Base-by-base conservation (phyloP, 1,140 invertebrate genomes). In the Akabosia matsudoensis region DNA sequence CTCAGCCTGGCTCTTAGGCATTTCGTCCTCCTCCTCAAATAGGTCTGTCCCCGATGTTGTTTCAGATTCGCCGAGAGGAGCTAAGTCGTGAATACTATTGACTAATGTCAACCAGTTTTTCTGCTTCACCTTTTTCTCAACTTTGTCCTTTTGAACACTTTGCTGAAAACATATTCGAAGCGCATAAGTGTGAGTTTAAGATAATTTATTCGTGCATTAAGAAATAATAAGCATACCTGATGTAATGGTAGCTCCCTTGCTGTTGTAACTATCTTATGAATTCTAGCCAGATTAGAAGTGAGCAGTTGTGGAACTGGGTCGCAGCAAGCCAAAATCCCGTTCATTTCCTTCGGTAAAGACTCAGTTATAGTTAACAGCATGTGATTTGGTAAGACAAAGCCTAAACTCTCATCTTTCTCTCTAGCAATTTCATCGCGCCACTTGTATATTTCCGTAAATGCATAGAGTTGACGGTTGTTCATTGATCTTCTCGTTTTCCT, bases 381-480 rank as follows among this genome's bases (percentile, higher is more conserved):
- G 83, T 98, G 95, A 85, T 97, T 97, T 0, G 97, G 96, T 74
- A 99, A 85, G 33, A 99, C 91, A 84, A 95, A 99, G 24, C 92
- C 92, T 83, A 76, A 78, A 80, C 96, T 97, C 84, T 99, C 97
- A 85, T 99, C 97, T 83, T 97, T 90, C 54, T 88, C 82, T 54
- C 97, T 86, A 0, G 97, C 97, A 4, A 91, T 88, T 26, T 85
- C 82, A 85, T 99, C 96, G 67, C 97, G 86, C 97, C 97, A 99
- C 28, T 86, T 86, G 83, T 91, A 97, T 0, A 99, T 83, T 81
- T 92, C 87, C 78, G 90, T 90, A 0, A 98, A 84, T 0, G 95
- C 96, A 79, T 88, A 89, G 81, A 97, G 82, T 84, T 99, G 97
- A 26, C 89, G 87, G 79, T 92, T 91, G 83, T 97, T 94, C 82